These are phyloP conservation scores for Saguinus midas DNA, from an alignment of 2,113 vertebrate genomes.

Conservation along the genomic window DNA sequence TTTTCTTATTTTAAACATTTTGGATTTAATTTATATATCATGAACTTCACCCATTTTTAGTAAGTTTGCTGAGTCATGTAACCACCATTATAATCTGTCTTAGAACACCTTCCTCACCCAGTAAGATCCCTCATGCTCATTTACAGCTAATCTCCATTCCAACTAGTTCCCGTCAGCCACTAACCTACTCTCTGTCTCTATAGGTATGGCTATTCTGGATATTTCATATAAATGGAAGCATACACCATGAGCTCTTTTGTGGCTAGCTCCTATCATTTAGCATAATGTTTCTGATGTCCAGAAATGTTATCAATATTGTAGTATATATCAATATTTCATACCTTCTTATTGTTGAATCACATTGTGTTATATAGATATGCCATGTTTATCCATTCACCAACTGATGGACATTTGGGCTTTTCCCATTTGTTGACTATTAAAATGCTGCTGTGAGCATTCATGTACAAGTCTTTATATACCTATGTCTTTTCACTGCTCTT, in stretches of 20 bases:
- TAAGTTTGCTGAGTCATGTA: neutral
- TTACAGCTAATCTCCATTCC: neutral
- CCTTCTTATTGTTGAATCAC: neutral
- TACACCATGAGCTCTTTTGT: neutral
- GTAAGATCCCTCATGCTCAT: too few species aligned
- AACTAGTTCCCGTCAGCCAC: neutral
- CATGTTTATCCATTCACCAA: neutral
- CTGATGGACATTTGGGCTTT: neutral
- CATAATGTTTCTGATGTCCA: neutral
- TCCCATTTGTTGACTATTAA: too few species aligned
- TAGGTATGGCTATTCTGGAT: neutral
- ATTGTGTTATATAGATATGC: too few species aligned
- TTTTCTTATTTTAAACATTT: neutral
- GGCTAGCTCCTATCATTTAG: neutral
- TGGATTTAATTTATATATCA: neutral
- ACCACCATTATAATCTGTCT: neutral
- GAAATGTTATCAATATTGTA: too few species aligned
- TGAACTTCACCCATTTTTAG: neutral
- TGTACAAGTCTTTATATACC: neutral
- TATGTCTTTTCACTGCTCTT: neutral
- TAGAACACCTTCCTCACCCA: neutral
- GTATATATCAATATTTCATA: neutral
- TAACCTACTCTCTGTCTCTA: neutral
- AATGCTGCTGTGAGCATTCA: neutral
- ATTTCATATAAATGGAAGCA: neutral